These are phyloP conservation scores for Dryoscopus gambensis DNA, from an alignment of 2,113 vertebrate species.

Conservation along the genomic window DNA sequence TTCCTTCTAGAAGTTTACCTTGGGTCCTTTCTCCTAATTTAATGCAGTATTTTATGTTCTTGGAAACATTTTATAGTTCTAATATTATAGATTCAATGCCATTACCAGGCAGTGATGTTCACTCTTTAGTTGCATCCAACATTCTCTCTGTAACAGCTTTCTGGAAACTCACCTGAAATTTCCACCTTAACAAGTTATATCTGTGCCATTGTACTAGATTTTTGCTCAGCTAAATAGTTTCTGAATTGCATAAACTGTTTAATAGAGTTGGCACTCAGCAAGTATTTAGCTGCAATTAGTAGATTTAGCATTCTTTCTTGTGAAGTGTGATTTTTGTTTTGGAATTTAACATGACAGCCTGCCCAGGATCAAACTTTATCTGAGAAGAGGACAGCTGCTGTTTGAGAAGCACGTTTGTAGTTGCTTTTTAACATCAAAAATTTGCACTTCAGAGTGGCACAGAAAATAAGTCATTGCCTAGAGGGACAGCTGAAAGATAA, in stretches of 20 bases:
- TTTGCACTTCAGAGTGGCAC: neutral
- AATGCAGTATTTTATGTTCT: neutral
- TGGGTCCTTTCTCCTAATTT: neutral
- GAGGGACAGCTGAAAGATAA: neutral
- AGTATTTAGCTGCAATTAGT: neutral
- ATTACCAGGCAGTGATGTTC: neutral
- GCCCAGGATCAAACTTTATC: neutral
- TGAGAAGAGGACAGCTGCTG: neutral
- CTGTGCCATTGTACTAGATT: neutral
- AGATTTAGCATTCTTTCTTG: neutral
- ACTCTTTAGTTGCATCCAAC: neutral
- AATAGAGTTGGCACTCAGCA: neutral
- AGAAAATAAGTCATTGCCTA: slow-evolving; percentile 1
- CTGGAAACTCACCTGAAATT: neutral
- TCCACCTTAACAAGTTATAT: neutral
- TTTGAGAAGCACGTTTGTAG: neutral
- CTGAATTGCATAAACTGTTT: neutral
- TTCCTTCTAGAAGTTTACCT: neutral
- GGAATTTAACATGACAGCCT: neutral
- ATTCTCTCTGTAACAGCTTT: neutral
- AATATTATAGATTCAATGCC: neutral
- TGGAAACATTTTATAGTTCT: neutral
- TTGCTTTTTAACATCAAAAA: neutral
- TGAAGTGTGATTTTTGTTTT: neutral
- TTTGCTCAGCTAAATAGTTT: neutral